Evolutionary conservation across 2,797 vertebrate species (phyloP), one percentile per base, ranked within the genome.

Genomic region (Diceros bicornis): DNA sequence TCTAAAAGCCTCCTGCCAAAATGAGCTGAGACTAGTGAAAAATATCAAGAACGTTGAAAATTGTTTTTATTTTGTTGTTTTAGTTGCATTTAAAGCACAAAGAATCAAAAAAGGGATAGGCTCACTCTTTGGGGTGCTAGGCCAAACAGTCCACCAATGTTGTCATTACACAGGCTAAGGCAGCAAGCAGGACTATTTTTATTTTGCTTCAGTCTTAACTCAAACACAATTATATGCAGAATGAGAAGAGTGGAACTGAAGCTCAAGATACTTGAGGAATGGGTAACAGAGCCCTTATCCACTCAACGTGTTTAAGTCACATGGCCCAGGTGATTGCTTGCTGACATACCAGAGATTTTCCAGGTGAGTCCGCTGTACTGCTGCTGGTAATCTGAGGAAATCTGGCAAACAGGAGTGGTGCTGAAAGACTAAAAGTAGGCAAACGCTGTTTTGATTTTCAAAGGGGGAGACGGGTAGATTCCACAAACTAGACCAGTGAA

Each of bases 391-490:
- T 84, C 34, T 44, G 79, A 93, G 78, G 25, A 85, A 66, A 41
- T 25, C 57, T 59, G 72, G 85, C 72, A 79, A 55, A 69, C 25
- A 94, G 52, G 29, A 84, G 57, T 59, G 69, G 20, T 52, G 9
- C 57, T 75, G 32, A 79, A 79, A 64, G 29, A 66, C 64, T 11
- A 17, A 12, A 81, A 61, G 61, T 37, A 55, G 44, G 34, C 61
- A 92, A 57, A 64, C 77, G 34, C 27, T 83, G 55, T 69, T 86
- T 55, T 94, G 90, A 87, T 55, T 95, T 68, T 92, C n/a, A 72
- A 86, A 89, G 7, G 47, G 21, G 57, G n/a, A 66, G 29, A 85
- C 23, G 18, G 41, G 34, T 66, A 74, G 90, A 87, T 86, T 75
- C 4, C 25, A 71, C 75, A 93, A 82, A 93, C 11, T 34, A 37